A percentile compares a stretch with the other conserved stretches of the same genome.
Conservation (phyloP, 1,140 invertebrate species). For the Drosophila auraria region DNA sequence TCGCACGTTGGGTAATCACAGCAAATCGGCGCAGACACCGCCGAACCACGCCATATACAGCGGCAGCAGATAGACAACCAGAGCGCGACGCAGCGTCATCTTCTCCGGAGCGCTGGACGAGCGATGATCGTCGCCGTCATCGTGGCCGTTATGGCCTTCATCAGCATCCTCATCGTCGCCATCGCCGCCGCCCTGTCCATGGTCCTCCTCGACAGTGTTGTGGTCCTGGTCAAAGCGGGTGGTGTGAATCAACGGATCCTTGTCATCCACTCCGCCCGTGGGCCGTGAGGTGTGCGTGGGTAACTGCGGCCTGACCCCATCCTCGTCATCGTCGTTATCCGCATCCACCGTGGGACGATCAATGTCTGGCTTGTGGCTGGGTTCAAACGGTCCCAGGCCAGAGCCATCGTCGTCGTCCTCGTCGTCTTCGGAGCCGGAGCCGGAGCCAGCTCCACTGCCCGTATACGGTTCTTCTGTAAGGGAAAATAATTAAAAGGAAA, state of each 20-base stretch:
- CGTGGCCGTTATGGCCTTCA: conserved; percentile 28
- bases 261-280: conserved; percentile 57
- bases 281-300: conserved; percentile 65
- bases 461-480: conserved; percentile 86
- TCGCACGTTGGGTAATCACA: conserved; percentile 87
- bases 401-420: conserved; percentile 86
- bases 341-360: conserved; percentile 66
- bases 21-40: conserved; percentile 90
- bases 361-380: conserved; percentile 79
- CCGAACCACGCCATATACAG: conserved; percentile 94
- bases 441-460: conserved; percentile 88
- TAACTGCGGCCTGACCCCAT: conserved; percentile 50
- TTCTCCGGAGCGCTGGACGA: conserved; percentile 67
- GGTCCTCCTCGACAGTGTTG: conserved; percentile 59
- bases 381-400: conserved; percentile 81
- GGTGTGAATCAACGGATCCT: conserved; percentile 59
- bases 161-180: conserved; percentile 33
- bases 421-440: conserved; percentile 85
- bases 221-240: conserved; percentile 61
- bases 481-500: not conserved
- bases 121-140: conserved; percentile 43
- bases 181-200: conserved; percentile 20
- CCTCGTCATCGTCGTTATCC: conserved; percentile 76
- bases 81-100: conserved; percentile 88
- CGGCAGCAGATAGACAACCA: conserved; percentile 91